Base-by-base conservation (phyloP, 2,113 vertebrate genomes). In the Megaleporinus macrocephalus region DNA sequence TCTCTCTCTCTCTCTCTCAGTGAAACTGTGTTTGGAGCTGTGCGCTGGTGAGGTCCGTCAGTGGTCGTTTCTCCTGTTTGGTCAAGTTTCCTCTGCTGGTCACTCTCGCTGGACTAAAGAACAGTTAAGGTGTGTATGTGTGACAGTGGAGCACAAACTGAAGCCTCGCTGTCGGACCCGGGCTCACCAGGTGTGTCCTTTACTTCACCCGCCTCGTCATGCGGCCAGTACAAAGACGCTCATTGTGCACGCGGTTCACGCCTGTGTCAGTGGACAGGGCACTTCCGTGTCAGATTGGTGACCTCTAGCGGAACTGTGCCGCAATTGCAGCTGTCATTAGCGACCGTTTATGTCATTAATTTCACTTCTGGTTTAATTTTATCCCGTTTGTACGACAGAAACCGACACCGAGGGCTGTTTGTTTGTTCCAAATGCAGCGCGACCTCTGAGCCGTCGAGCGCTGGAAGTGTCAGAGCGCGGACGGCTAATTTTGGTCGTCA, bases 201-300 rank as follows among this genome's bases (percentile, higher is more conserved):
- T 74, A 68, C 72, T 62, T 81, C 71, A 68, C 55, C 24, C 9
- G 15, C 51, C 53, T 57, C 11, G 51, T 59, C 80, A 76, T 26
- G 33, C 3, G 44, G 41, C 47, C 1, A 22, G 29, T 9, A 44
- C 41, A 44, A 9, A 27, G 20, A 27, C 11, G 22, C 68, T 76
- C 65, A 44, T 79, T 76, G 76, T 68, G 36, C 75, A 59, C 26
- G n/a, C 74, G n/a, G 30, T 24, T 75, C 80, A 76, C 36, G 80
- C 68, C 22, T 78, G 47, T 70, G 41, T 41, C 18, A 53, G 61
- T 26, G 36, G 47, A 73, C 24, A n/a, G 30, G 70, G 41, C 77
- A 55, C 57, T 63, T 68, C 63, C 18, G 41, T 63, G 79, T 76
- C 79, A 65, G 72, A 76, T 30, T 62, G 66, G 80, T 74, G 86